Conservation (phyloP, 2,888 invertebrate genomes). For the Willowsia nigromaculata region DNA sequence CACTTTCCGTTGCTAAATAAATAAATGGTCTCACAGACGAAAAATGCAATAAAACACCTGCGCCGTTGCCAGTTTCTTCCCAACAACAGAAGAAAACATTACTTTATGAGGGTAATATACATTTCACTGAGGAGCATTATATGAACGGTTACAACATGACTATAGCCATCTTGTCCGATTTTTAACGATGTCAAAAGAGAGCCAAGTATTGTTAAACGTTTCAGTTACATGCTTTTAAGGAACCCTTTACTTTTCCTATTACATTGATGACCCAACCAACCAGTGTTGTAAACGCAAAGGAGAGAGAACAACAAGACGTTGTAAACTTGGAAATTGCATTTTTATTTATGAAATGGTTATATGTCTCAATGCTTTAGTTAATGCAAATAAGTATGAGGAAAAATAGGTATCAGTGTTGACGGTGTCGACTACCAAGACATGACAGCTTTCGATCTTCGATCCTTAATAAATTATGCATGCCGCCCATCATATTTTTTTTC, state of each 20-base stretch:
- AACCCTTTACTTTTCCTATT: neutral
- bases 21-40: conserved; percentile 29
- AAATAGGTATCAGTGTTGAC: neutral
- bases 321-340: neutral
- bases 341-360: neutral
- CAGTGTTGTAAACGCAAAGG: neutral
- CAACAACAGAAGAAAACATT: neutral
- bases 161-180: conserved; percentile 2
- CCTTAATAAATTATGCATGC: conserved; percentile 55
- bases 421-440: neutral
- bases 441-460: conserved; percentile 34
- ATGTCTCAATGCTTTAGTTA: conserved; percentile 3
- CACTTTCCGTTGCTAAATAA: conserved; percentile 25
- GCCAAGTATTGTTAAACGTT: neutral
- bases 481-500: conserved; percentile 40
- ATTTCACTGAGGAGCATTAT: neutral
- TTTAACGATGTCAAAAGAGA: conserved; percentile 24
- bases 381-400: conserved; percentile 4
- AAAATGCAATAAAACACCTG: conserved; percentile 53
- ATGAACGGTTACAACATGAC: conserved; percentile 3
- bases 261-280: conserved; percentile 17
- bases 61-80: conserved; percentile 16
- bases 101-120: neutral
- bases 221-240: neutral
- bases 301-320: neutral